Evolutionary conservation across 1,140 invertebrate species (phyloP).

Genomic region (Rhyacophila brunnea): DNA sequence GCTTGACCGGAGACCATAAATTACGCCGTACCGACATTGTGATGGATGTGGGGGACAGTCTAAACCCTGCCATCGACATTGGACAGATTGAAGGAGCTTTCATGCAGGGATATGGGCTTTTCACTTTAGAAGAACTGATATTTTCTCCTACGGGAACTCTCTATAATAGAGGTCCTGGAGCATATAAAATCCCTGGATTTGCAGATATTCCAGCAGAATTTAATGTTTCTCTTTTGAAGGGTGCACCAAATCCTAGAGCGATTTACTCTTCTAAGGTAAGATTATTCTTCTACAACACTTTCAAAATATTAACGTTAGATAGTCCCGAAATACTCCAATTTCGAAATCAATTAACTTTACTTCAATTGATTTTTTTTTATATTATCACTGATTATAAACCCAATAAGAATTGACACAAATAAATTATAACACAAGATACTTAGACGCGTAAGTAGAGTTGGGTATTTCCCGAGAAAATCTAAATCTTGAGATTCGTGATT

Average conservation of each 20-base stretch:
- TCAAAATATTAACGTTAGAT: too few relatives aligned
- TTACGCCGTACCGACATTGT: slow-evolving; percentile 88
- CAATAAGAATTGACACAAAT: too few relatives aligned
- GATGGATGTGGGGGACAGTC: slow-evolving; percentile 88
- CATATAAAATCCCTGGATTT: slow-evolving; percentile 91
- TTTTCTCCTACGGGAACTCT: slow-evolving; percentile 80
- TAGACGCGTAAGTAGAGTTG: too few relatives aligned
- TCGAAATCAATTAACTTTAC: too few relatives aligned
- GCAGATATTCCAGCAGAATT: slow-evolving; percentile 88
- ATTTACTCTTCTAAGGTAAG: slow-evolving; percentile 92
- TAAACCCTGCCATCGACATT: slow-evolving; percentile 95
- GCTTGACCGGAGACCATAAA: slow-evolving; percentile 84
- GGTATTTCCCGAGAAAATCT: too few relatives aligned
- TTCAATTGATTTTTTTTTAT: too few relatives aligned
- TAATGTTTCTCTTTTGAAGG: slow-evolving; percentile 89
- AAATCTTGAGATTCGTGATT: too few relatives aligned
- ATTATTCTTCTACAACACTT: too few relatives aligned
- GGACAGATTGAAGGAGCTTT: slow-evolving; percentile 95
- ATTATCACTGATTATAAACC: too few relatives aligned
- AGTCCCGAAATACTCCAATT: too few relatives aligned
- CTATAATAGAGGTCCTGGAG: slow-evolving; percentile 84
- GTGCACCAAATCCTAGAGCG: slow-evolving; percentile 81
- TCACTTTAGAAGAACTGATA: slow-evolving; percentile 86
- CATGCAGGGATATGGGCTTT: slow-evolving; percentile 90
- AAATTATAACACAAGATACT: too few relatives aligned